Evolutionary conservation across 2,113 vertebrate genomes (phyloP).

Genomic region (Centrocercus urophasianus): DNA sequence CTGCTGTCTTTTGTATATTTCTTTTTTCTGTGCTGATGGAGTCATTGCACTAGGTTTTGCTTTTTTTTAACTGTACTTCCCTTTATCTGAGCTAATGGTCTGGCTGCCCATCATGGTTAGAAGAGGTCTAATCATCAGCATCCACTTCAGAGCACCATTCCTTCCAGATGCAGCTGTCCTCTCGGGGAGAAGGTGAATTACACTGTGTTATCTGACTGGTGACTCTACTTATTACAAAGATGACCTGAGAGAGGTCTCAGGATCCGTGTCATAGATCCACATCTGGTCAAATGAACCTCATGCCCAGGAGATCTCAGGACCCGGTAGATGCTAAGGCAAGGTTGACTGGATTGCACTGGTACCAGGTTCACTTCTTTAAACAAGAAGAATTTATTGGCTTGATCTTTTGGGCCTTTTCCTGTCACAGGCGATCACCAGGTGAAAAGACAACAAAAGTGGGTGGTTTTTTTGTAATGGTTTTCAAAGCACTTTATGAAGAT

Average conservation of each 20-base stretch:
- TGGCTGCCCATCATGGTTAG: neutral
- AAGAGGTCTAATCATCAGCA: neutral
- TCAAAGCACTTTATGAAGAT: neutral
- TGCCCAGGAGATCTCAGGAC: neutral
- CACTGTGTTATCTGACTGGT: neutral
- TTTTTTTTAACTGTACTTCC: neutral
- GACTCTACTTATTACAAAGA: neutral
- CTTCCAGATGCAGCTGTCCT: neutral
- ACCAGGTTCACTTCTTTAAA: neutral
- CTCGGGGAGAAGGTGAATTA: neutral
- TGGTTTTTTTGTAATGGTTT: neutral
- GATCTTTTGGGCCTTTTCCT: neutral
- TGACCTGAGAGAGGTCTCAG: neutral
- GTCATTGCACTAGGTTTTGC: neutral
- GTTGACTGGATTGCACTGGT: neutral
- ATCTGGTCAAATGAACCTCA: neutral
- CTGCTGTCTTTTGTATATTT: neutral
- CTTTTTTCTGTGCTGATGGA: neutral
- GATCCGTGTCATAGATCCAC: neutral
- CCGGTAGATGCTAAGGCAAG: neutral
- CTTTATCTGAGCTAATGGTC: neutral
- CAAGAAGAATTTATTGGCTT: neutral
- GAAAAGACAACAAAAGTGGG: neutral
- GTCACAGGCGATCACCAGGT: neutral
- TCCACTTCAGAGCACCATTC: neutral